Base-by-base conservation (phyloP, 1,140 invertebrate species). In the Pogonus chalceus region DNA sequence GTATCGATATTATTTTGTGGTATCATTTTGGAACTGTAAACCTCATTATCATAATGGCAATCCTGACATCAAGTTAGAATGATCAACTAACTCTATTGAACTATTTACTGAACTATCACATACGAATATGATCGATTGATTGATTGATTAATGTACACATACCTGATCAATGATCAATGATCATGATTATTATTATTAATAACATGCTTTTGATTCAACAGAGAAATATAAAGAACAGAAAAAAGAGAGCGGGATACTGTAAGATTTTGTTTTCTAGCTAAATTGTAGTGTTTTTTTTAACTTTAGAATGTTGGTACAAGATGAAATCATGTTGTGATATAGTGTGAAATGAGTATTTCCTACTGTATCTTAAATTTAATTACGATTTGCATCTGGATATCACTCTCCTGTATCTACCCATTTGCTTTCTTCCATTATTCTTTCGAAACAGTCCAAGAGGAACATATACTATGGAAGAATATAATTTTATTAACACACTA, bases 371-470 rank as follows among this genome's bases (percentile, higher is more conserved):
- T 50, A 23, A 1, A 50, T 1, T 24, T 50, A 23, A 22, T 50
- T 23, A 16, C 16, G 16, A 26, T 23, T 23, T 2, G 49, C 23
- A 2, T 23, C 14, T 24, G 12, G 20, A 48, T 48, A 48, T 78
- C 76, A 87, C 73, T 88, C 85, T 16, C 84, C 84, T 37, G 82
- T 80, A 64, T 88, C 85, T 37, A 81, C 76, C 85, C 85, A 88
- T 67, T 85, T 88, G 54, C 80, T 79, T 69, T 97, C 92, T 69
- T 95, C 89, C 63, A 88, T 84, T 78, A 97, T 88, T 76, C 88
- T 79, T 70, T 96, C 90, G 74, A 96, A 93, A 72, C 92, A 96
- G 68, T 96, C 92, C 70, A 85, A 85, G 66, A 96, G 82, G 76
- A 89, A 96, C 64, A 88, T 82, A 69, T 90, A 93, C 92, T 96